These are phyloP conservation scores for Zygogramma bicolorata DNA, from an alignment of 2,888 invertebrate species.

Conservation along the genomic window DNA sequence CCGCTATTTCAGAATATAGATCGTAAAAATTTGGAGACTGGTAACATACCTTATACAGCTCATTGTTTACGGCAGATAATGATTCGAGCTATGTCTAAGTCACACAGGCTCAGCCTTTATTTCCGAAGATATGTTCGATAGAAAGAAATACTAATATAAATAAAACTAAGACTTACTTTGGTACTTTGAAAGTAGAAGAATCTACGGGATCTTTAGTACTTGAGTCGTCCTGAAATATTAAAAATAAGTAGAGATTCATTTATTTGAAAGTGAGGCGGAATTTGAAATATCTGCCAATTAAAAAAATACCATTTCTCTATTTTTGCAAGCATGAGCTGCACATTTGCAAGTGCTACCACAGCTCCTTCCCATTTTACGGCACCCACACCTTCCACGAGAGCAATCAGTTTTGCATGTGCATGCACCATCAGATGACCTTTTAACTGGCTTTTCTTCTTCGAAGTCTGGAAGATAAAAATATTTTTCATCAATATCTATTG, in stretches of 20 bases:
- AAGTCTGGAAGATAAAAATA: slow-evolving; percentile 20
- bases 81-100: too few relatives aligned
- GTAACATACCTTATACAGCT: too few relatives aligned
- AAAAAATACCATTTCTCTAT: slow-evolving; percentile 45
- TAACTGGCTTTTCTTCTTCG: slow-evolving; percentile 52
- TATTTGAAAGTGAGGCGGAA: too few relatives aligned
- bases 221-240: neutral
- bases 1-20: too few relatives aligned
- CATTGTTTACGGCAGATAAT: too few relatives aligned
- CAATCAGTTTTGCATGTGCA: slow-evolving; percentile 75
- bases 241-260: too few relatives aligned
- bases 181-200: neutral
- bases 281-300: too few relatives aligned
- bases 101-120: too few relatives aligned
- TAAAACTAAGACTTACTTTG: neutral
- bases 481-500: neutral
- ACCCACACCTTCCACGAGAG: slow-evolving; percentile 71
- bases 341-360: slow-evolving; percentile 72
- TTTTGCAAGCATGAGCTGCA: slow-evolving; percentile 65
- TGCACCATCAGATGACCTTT: slow-evolving; percentile 72
- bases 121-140: too few relatives aligned
- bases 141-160: too few relatives aligned
- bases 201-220: neutral
- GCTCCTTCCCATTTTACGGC: slow-evolving; percentile 68
- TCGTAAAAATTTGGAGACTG: too few relatives aligned